Base-by-base conservation (phyloP, 2,888 invertebrate genomes). In the Chaitophorus viminalis region DNA sequence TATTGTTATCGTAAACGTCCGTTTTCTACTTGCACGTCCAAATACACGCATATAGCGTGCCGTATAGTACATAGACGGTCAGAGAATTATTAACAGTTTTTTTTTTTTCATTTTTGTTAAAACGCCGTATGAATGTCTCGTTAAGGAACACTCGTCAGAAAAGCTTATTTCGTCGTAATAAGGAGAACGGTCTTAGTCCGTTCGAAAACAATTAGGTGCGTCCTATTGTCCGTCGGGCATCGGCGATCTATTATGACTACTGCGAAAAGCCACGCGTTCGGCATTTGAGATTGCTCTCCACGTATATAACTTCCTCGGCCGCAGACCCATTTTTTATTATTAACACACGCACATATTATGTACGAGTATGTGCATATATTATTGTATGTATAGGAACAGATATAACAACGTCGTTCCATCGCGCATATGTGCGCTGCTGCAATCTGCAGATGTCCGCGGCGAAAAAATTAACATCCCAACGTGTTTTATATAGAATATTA, bases 1-100 rank as follows among this genome's bases (percentile, higher is more conserved):
- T 82, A 82, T 82, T 81, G 68, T 81, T 81, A 82, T 82, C 82
- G 72, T 31, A 82, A 82, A 82, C 82, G 70, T 82, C 82, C 72
- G 52, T 70, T 82, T 81, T 65, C 78, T 36, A 65, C 60, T 78
- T 39, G 65, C 60, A 79, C 81, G 68, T 81, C 81, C 21, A 29
- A 81, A 60, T 77, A 77, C 70, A 70, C 70, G 70, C 29, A 2
- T 68, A 29, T 68, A 8, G 29, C 68, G n/a, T 25, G 68, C 72
- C 46, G 31, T 29, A 29, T 29, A 14, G 68, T 46, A 11, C 17
- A 18, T 31, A 72, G 18, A 33, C 82, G 46, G 72, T 72, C 17
- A 31, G 33, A 52, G 82, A 72, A 82, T 82, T 72, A 82, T 82
- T 60, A 75, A 83, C 52, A 60, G 39, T 74, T 75, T 74, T 76